Conservation (phyloP, 2,797 vertebrate species). For the Tachyglossus aculeatus region DNA sequence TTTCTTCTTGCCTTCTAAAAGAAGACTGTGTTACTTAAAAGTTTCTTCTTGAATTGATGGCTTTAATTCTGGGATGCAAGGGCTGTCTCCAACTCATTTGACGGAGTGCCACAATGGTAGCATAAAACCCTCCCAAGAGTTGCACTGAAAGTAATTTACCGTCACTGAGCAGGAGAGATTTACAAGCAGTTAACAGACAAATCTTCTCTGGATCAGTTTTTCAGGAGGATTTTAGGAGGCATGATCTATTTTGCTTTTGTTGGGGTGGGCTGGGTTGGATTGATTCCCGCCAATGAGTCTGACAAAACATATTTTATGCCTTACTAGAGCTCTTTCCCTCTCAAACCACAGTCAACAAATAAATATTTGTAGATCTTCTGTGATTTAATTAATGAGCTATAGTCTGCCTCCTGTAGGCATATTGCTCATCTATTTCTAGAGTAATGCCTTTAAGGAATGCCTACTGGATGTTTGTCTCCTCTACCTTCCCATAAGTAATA, state of each 20-base stretch:
- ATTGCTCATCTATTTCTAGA: conserved; percentile 23
- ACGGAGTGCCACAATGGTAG: conserved; percentile 21
- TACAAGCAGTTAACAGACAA: conserved; percentile 53
- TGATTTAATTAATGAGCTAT: conserved; percentile 46
- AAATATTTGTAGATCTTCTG: conserved; percentile 36
- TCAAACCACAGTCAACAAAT: conserved; percentile 37
- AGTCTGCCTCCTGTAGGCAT: conserved; percentile 15
- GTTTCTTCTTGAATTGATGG: conserved; percentile 33
- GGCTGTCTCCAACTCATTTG: conserved; percentile 31
- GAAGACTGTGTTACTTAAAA: background rate
- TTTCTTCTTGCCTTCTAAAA: conserved; percentile 26
- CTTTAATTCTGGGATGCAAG: conserved; percentile 5
- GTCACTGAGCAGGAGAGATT: conserved; percentile 35
- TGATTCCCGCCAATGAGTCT: background rate
- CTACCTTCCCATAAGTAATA: conserved; percentile 30
- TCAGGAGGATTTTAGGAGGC: conserved; percentile 44
- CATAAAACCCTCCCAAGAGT: conserved; percentile 30
- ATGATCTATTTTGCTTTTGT: conserved; percentile 39
- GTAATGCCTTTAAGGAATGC: conserved; percentile 13
- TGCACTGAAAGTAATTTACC: conserved; percentile 27
- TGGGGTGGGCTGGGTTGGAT: background rate
- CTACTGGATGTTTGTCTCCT: conserved; percentile 16
- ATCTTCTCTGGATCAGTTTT: conserved; percentile 32
- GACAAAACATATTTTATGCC: conserved; percentile 32
- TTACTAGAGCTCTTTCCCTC: conserved; percentile 35